Base-by-base conservation (phyloP, 2,113 vertebrate species). In the Odocoileus hemionus region DNA sequence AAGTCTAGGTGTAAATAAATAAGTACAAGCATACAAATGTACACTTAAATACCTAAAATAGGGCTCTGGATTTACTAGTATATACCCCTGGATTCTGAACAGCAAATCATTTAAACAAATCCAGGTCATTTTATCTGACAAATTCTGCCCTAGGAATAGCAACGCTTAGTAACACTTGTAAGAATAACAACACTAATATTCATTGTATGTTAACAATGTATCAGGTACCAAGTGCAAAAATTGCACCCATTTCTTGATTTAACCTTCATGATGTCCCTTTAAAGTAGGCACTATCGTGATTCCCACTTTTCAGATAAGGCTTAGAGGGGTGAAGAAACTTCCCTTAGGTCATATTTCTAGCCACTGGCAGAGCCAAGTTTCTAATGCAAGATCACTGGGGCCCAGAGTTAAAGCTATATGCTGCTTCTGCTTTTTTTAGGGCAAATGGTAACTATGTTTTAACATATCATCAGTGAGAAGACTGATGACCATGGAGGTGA, bases 1-100 rank as follows among this genome's bases (percentile, higher is more conserved):
- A 78, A 88, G 55, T 25, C 52, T 91, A 47, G n/a, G 76, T 88
- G 92, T 93, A 93, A 95, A 95, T 90, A 94, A 92, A 88, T 89
- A 86, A 88, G 28, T 70, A 82, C 30, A 61, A 91, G 50, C 86
- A 89, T 78, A 94, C 17, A 92, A 85, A 95, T 83, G 23, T 88
- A 84, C 39, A 90, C 10, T 67, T 55, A 45, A 12, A 33, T 14
- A 93, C 19, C 50, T 88, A 86, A 95, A 97, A 86, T 64, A 97
- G 97, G 39, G 61, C 83, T 96, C 43, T 45, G 57, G 86, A 83
- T 95, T 98, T 97, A 84, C 67, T 89, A 43, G 55, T n/a, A 16
- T 93, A 16, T 70, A 60, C 91, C 86, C 67, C 83, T 45, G 28
- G 57, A 92, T 55, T 91, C 82, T 79, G 50, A 45, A 39, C 21